A percentile compares a stretch with the other conserved stretches of the same genome.
phyloP scores from a whole-genome alignment of 2,113 vertebrate species.

The Origma solitaria region DNA sequence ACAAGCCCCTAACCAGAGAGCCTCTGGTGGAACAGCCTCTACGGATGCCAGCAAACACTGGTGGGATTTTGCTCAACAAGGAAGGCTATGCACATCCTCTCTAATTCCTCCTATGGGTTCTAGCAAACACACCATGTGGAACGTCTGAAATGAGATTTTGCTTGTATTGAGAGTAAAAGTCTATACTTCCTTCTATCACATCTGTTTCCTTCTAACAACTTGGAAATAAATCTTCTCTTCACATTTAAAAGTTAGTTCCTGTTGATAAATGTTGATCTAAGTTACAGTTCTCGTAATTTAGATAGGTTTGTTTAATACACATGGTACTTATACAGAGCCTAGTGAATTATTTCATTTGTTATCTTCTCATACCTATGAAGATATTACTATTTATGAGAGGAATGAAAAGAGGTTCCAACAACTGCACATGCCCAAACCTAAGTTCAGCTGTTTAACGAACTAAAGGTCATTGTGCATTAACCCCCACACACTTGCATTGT shows the following conservation, averaged over 20 bases:
- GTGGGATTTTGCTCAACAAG: background rate
- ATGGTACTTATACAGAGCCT: background rate
- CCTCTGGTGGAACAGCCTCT: fast-evolving
- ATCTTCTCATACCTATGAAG: background rate
- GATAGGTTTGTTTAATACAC: background rate
- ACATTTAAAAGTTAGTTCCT: background rate
- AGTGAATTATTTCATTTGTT: background rate
- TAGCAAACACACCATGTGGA: fast-evolving
- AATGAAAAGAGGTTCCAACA: background rate
- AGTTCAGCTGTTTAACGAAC: background rate
- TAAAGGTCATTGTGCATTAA: background rate
- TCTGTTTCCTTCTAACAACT: background rate
- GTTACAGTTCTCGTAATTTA: background rate
- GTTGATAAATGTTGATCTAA: background rate
- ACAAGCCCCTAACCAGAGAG: background rate
- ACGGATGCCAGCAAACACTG: background rate
- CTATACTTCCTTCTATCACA: background rate
- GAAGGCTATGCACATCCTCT: background rate
- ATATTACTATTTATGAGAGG: background rate
- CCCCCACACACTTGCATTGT: fast-evolving
- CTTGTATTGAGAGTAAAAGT: background rate
- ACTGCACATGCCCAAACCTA: background rate
- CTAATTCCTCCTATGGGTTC: background rate
- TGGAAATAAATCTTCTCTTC: background rate
- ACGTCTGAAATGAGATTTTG: background rate